phyloP scores from a whole-genome alignment of 2,113 vertebrate genomes.

The Ranitomeya imitator region DNA sequence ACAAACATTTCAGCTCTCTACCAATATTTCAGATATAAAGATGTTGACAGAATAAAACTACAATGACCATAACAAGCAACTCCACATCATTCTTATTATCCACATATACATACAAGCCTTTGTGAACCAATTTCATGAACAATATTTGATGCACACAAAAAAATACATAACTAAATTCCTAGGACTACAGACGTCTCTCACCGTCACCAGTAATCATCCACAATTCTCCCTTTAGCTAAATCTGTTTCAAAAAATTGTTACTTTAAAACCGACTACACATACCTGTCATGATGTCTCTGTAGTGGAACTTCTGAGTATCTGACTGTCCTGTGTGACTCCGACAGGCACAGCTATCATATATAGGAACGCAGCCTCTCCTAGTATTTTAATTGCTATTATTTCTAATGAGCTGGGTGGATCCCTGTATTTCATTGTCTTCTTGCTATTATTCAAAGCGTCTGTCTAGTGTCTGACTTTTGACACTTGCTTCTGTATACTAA shows the following conservation, averaged over 20 bases:
- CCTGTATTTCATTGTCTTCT: background rate
- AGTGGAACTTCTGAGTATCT: background rate
- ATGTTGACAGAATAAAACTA: background rate
- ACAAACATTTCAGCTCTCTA: too few relatives aligned
- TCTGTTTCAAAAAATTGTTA: background rate
- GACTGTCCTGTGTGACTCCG: background rate
- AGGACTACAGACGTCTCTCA: background rate
- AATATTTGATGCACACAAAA: too few relatives aligned
- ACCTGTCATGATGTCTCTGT: slow-evolving; percentile 29
- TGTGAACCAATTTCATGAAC: too few relatives aligned
- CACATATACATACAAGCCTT: background rate
- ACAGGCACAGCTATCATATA: slow-evolving; percentile 15
- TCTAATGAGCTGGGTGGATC: slow-evolving; percentile 45
- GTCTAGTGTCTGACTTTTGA: background rate
- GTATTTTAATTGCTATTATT: slow-evolving; percentile 42
- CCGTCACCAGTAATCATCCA: background rate
- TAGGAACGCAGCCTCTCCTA: slow-evolving; percentile 23
- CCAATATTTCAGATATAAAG: background rate
- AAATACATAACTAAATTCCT: too few relatives aligned
- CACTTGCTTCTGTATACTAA: background rate
- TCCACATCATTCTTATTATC: background rate
- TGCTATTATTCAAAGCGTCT: slow-evolving; percentile 1
- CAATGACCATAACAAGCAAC: background rate
- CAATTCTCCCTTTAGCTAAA: background rate
- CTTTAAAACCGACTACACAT: background rate